phyloP scores from a whole-genome alignment of 2,113 vertebrate genomes.

The Pituophis catenifer region DNA sequence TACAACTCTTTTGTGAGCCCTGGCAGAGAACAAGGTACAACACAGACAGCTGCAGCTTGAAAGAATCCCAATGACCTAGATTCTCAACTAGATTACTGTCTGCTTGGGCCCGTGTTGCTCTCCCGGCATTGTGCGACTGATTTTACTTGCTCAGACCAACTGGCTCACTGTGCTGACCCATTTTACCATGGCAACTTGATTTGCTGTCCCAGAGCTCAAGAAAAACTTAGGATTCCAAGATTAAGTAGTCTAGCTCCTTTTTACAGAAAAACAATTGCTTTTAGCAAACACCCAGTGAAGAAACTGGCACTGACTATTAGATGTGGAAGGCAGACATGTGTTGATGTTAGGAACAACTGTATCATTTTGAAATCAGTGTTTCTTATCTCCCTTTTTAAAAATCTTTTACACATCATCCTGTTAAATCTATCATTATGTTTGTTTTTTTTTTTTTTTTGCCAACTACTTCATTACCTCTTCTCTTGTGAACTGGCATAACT shows the following conservation, averaged over 20 bases:
- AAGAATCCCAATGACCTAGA: conserved; percentile 87
- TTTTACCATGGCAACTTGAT: conserved; percentile 84
- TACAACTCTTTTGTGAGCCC: conserved; percentile 57
- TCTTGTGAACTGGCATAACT: not conserved
- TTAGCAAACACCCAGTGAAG: conserved; percentile 44
- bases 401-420: conserved; percentile 5
- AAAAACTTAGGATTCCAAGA: conserved; percentile 67
- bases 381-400: conserved; percentile 23
- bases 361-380: conserved; percentile 23
- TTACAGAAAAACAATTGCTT: conserved; percentile 18
- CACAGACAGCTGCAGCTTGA: conserved; percentile 72
- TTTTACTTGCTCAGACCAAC: conserved; percentile 73
- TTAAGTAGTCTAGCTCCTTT: conserved; percentile 60
- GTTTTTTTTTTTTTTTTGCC: conserved; percentile 36
- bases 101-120: conserved; percentile 64
- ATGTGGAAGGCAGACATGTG: conserved; percentile 42
- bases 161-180: conserved; percentile 80
- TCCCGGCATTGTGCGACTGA: conserved; percentile 60
- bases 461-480: conserved; percentile 4
- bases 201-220: conserved; percentile 57
- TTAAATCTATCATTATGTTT: conserved; percentile 11
- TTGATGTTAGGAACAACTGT: conserved; percentile 28
- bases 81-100: conserved; percentile 80
- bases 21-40: conserved; percentile 59
- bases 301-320: conserved; percentile 49